phyloP scores from a whole-genome alignment of 2,113 vertebrate genomes.

The Jacana jacana region DNA sequence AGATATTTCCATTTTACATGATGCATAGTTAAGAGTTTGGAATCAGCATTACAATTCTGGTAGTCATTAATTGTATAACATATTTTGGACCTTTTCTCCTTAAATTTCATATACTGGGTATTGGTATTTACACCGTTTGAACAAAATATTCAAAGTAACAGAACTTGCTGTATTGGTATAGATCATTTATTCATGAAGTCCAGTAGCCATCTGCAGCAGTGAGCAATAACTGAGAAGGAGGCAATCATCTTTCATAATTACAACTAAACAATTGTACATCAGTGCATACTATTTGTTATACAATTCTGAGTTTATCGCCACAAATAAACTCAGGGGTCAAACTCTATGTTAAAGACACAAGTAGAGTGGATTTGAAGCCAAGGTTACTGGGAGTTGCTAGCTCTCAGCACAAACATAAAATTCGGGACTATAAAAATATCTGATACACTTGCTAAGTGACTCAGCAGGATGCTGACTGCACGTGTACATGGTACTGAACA shows the following conservation, averaged over 20 bases:
- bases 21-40: not conserved
- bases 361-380: not conserved
- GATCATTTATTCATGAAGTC: conserved; percentile 38
- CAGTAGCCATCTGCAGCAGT: conserved; percentile 22
- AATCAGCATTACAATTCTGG: not conserved
- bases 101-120: not conserved
- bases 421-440: not conserved
- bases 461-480: conserved; percentile 6
- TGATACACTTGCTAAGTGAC: conserved; percentile 20
- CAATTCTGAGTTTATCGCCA: conserved; percentile 7
- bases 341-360: not conserved
- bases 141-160: not conserved
- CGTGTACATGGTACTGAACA: not conserved
- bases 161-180: not conserved
- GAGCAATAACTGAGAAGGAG: not conserved
- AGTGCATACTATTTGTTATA: not conserved
- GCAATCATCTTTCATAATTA: conserved; percentile 39
- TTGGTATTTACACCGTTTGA: not conserved
- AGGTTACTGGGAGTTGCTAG: not conserved
- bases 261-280: not conserved
- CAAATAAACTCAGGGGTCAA: conserved; percentile 23
- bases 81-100: not conserved
- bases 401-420: not conserved
- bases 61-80: not conserved
- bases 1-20: not conserved